phyloP scores from a whole-genome alignment of 2,797 vertebrate species.

The Ciconia nigra region DNA sequence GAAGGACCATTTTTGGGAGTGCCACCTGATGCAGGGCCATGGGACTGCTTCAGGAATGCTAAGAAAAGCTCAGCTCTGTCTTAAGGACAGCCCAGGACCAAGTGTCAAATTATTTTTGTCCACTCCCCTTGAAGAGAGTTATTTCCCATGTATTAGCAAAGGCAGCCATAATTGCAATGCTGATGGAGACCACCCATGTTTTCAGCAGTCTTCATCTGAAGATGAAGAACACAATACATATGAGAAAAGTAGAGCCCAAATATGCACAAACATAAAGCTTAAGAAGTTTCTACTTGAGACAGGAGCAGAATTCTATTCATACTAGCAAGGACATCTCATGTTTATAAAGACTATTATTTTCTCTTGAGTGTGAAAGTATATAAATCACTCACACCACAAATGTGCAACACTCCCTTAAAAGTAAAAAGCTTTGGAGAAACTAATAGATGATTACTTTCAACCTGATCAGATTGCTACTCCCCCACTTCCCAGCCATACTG shows the following conservation, averaged over 20 bases:
- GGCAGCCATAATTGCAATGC: background rate
- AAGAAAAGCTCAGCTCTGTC: background rate
- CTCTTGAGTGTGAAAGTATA: background rate
- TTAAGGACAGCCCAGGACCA: background rate
- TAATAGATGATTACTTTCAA: background rate
- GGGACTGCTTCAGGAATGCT: background rate
- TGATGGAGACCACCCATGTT: background rate
- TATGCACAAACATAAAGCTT: background rate
- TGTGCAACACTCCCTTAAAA: background rate
- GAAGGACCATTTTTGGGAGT: background rate
- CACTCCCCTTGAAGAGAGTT: background rate
- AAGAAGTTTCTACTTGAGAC: background rate
- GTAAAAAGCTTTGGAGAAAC: background rate
- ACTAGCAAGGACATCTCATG: background rate
- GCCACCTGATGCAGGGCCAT: background rate
- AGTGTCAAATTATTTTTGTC: background rate
- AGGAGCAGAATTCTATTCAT: background rate
- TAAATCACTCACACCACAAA: background rate
- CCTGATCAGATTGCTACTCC: background rate
- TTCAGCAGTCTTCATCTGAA: background rate
- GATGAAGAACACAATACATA: background rate
- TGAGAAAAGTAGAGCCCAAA: background rate
- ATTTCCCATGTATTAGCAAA: background rate
- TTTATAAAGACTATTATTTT: background rate
- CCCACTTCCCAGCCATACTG: background rate